Evolutionary conservation across 2,113 vertebrate species (phyloP).

Genomic region (Syrmaticus mikado): DNA sequence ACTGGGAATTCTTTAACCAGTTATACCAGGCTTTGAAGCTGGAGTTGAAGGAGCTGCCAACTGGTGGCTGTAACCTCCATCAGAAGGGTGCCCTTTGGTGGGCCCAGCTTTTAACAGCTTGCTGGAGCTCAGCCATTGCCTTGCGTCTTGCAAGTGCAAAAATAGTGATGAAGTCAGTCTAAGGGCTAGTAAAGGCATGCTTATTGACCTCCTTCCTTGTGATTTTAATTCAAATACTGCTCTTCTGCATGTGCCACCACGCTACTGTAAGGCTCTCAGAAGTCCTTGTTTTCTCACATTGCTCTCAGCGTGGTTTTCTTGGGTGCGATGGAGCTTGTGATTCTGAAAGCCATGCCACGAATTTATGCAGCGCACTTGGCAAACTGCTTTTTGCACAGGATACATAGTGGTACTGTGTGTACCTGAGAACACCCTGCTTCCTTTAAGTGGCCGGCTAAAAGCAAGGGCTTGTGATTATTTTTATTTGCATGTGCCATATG

Average conservation of each 20-base stretch:
- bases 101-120: background rate
- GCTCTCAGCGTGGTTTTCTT: background rate
- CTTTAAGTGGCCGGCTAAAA: background rate
- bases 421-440: background rate
- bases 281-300: background rate
- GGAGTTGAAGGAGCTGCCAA: background rate
- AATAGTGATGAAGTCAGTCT: background rate
- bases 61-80: background rate
- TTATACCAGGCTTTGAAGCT: background rate
- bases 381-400: background rate
- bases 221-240: background rate
- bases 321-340: background rate
- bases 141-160: background rate
- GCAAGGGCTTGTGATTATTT: background rate
- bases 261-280: background rate
- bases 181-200: background rate
- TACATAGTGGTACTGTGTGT: rapidly evolving
- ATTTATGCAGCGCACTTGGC: background rate
- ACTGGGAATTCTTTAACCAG: background rate
- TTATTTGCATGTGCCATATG: rapidly evolving
- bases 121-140: background rate
- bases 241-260: background rate
- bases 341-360: background rate
- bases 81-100: background rate
- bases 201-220: background rate